Percentiles rank a stretch among this genome's conserved stretches.
phyloP scores from a whole-genome alignment of 2,888 invertebrate genomes.

The Drosophila atroscutellata region DNA sequence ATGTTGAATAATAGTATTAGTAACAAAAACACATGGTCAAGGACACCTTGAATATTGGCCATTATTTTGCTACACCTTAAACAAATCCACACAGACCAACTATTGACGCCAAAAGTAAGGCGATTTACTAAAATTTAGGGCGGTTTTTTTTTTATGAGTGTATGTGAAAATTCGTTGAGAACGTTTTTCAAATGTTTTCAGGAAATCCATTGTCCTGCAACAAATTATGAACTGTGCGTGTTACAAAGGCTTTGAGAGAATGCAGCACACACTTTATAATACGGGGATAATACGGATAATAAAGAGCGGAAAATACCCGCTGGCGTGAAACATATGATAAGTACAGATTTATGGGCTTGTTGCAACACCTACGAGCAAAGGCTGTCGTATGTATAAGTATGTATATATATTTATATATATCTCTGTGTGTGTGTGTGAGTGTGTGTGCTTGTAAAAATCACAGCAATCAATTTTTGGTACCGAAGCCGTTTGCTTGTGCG shows the following conservation, averaged over 20 bases:
- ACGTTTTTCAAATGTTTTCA: background rate
- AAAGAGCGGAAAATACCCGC: background rate
- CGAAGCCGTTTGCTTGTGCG: slow-evolving; percentile 28
- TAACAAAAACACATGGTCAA: background rate
- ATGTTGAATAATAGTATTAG: background rate
- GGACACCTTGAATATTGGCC: background rate
- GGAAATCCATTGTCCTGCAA: background rate
- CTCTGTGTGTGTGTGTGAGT: background rate
- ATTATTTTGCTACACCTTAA: background rate
- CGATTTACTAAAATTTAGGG: background rate
- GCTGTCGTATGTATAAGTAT: background rate
- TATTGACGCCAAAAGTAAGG: background rate
- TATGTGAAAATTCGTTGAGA: background rate
- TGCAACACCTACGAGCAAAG: background rate
- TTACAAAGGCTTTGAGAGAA: background rate
- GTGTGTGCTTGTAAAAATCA: slow-evolving; percentile 26
- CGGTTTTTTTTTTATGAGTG: background rate
- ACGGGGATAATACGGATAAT: background rate
- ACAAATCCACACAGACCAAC: background rate
- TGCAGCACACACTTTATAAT: background rate
- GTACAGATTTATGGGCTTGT: slow-evolving; percentile 7
- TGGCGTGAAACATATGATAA: slow-evolving; percentile 8
- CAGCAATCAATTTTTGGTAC: slow-evolving; percentile 43
- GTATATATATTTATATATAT: background rate
- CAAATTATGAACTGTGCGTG: background rate